phyloP scores from a whole-genome alignment of 2,113 vertebrate genomes.

The Prunella fulvescens region DNA sequence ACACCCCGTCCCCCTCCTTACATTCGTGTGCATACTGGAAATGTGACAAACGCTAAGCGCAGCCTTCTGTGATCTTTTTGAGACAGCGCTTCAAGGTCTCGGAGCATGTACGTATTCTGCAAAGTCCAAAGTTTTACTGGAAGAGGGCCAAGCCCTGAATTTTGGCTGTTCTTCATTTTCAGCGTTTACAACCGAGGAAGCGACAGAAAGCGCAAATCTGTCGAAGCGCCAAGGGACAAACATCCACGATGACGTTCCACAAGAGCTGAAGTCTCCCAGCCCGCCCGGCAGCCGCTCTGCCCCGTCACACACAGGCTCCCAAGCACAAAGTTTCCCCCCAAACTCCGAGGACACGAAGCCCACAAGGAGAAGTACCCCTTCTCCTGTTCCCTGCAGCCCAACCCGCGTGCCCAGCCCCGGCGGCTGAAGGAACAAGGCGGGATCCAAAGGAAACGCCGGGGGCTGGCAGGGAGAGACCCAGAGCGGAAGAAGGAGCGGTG shows the following conservation, averaged over 20 bases:
- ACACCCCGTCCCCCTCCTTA: not conserved
- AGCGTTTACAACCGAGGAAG: not conserved
- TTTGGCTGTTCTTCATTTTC: not conserved
- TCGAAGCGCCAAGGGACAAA: not conserved
- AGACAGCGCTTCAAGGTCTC: not conserved
- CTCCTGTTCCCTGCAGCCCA: accelerated
- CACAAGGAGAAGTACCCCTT: accelerated
- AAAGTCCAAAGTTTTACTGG: not conserved
- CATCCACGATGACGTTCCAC: accelerated
- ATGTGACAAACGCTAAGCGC: accelerated
- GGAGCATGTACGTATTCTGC: accelerated
- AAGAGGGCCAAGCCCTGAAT: not conserved
- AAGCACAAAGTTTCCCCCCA: not conserved
- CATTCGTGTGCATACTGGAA: not conserved
- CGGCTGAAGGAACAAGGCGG: not conserved
- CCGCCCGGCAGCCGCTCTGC: not conserved
- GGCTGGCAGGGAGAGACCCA: not conserved
- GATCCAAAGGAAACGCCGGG: not conserved
- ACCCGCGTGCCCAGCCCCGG: accelerated
- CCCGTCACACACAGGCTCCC: not conserved
- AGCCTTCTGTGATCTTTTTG: not conserved
- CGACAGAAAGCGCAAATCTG: not conserved
- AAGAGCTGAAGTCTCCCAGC: not conserved
- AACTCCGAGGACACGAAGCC: not conserved
- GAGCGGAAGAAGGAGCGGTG: not conserved